Conservation (phyloP, 30 jellyfish, hydroid and myxozoan species). For the Aurelia aurita region DNA sequence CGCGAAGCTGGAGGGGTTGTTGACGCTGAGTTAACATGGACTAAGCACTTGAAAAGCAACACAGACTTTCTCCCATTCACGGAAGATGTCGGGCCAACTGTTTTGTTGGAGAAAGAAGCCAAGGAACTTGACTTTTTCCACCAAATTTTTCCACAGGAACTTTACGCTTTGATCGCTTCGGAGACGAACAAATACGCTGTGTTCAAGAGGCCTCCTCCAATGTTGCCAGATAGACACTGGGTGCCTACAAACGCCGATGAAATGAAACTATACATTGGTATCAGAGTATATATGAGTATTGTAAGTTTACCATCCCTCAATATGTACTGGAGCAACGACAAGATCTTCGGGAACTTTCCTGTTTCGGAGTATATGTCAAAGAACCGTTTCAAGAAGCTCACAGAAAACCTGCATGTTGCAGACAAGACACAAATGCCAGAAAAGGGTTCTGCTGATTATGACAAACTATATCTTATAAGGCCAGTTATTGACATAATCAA, state of each 20-base stretch:
- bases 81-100: not conserved
- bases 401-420: not conserved
- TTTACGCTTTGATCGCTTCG: not conserved
- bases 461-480: constrained; percentile 12
- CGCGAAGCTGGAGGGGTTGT: not conserved
- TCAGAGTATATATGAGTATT: not conserved
- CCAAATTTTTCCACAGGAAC: not conserved
- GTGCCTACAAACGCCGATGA: not conserved
- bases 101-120: not conserved
- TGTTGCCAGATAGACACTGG: not conserved
- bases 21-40: not conserved
- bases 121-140: no score
- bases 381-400: constrained; percentile 2
- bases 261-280: not conserved
- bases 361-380: not conserved
- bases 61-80: not conserved
- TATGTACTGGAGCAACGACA: not conserved
- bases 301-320: not conserved
- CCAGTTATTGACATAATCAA: constrained; percentile 1
- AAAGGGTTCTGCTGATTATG: not conserved
- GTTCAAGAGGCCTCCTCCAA: not conserved
- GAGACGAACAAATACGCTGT: not conserved
- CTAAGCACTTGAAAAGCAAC: not conserved
- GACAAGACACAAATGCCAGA: not conserved
- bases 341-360: not conserved